These are phyloP conservation scores for Acleris cristana DNA, from an alignment of 2,888 invertebrate species.

Conservation along the genomic window DNA sequence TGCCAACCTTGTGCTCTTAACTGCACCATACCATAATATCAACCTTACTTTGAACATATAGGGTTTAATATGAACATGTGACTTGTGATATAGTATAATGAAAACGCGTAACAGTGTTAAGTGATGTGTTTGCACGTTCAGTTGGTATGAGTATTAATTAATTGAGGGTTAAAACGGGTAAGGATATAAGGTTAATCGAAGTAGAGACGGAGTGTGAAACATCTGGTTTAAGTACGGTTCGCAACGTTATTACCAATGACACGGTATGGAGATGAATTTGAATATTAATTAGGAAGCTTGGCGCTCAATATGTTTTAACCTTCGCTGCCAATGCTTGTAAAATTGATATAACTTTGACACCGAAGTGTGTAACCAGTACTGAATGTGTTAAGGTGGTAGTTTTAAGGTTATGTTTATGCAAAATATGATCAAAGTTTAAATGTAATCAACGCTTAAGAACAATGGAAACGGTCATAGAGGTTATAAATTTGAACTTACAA, in stretches of 20 bases:
- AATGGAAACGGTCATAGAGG: too few relatives aligned
- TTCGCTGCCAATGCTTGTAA: too few relatives aligned
- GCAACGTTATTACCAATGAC: not conserved
- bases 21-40: not conserved
- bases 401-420: too few relatives aligned
- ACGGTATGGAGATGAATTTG: too few relatives aligned
- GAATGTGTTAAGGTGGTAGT: too few relatives aligned
- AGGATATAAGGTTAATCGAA: constrained; percentile 28
- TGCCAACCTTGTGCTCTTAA: constrained; percentile 24
- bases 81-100: constrained; percentile 32
- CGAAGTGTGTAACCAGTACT: too few relatives aligned
- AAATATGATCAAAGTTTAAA: too few relatives aligned
- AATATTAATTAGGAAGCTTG: too few relatives aligned
- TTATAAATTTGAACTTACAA: too few relatives aligned
- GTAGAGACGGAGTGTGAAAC: constrained; percentile 7
- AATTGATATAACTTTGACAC: too few relatives aligned
- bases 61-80: constrained; percentile 6
- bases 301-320: too few relatives aligned
- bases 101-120: constrained; percentile 35
- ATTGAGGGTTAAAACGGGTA: constrained; percentile 25
- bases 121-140: constrained; percentile 35
- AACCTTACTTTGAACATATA: not conserved
- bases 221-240: not conserved
- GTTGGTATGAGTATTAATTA: constrained; percentile 32
- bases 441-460: too few relatives aligned